phyloP scores from a whole-genome alignment of 2,113 vertebrate genomes.

The Sceloporus undulatus region DNA sequence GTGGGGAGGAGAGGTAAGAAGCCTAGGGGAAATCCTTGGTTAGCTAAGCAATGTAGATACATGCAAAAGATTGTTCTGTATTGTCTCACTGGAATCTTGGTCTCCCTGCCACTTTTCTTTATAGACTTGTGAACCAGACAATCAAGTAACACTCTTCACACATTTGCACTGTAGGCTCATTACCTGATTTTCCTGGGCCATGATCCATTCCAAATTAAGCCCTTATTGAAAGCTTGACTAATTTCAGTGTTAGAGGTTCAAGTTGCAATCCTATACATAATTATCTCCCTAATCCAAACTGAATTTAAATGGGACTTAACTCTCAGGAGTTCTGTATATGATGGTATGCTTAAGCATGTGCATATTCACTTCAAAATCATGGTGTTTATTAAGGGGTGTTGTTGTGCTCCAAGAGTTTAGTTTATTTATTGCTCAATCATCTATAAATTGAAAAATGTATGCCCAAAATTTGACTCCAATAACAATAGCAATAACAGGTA shows the following conservation, averaged over 20 bases:
- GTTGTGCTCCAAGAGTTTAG: not conserved
- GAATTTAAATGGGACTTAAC: not conserved
- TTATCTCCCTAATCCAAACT: not conserved
- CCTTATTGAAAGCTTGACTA: not conserved
- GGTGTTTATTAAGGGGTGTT: not conserved
- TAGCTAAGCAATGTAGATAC: constrained; percentile 61
- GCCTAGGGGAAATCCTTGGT: constrained; percentile 56
- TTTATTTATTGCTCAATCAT: not conserved
- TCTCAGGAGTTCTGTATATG: not conserved
- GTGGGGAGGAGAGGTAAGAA: constrained; percentile 20
- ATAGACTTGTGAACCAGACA: fast-evolving
- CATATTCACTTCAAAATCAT: not conserved
- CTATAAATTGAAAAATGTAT: too few species aligned
- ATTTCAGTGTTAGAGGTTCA: not conserved
- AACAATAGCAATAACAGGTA: too few species aligned
- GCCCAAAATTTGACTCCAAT: too few species aligned
- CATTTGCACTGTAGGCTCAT: constrained; percentile 12
- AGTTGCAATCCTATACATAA: not conserved
- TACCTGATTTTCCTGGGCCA: not conserved
- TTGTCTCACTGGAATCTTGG: constrained; percentile 54
- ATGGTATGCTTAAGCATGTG: too few species aligned
- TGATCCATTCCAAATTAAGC: not conserved
- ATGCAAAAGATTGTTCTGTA: constrained; percentile 48
- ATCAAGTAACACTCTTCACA: constrained; percentile 33
- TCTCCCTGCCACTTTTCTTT: constrained; percentile 53